A percentile compares a stretch with the other conserved stretches of the same genome.
Conservation (phyloP, 2,888 invertebrate species). For the Synergus japonicus region DNA sequence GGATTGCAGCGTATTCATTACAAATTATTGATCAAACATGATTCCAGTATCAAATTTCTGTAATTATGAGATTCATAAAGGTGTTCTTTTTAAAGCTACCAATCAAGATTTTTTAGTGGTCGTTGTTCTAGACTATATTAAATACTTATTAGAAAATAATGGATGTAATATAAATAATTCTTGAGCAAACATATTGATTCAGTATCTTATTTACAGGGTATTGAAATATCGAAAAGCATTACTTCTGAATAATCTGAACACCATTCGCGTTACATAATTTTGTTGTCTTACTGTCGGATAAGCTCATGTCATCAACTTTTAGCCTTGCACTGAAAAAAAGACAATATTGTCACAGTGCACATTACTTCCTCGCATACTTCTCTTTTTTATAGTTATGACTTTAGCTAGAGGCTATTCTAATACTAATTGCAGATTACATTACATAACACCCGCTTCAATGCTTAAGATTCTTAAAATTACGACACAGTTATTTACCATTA, state of each 20-base stretch:
- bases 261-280: background rate
- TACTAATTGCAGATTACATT: constrained; percentile 1
- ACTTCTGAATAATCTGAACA: background rate
- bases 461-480: background rate
- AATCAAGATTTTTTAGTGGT: background rate
- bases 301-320: constrained; percentile 8
- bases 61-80: background rate
- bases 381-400: background rate
- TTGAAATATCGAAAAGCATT: background rate
- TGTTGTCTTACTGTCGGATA: background rate
- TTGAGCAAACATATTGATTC: background rate
- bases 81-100: background rate
- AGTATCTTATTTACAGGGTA: background rate
- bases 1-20: constrained; percentile 12
- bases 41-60: constrained; percentile 16
- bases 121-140: background rate
- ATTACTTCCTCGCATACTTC: background rate
- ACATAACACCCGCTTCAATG: background rate
- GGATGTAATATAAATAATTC: background rate
- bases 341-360: constrained; percentile 4
- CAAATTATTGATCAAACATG: constrained; percentile 14
- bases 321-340: background rate
- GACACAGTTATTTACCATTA: background rate
- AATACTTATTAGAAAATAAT: background rate
- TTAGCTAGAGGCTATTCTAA: background rate